These are phyloP conservation scores for Drosophila baimaii DNA, from an alignment of 1,140 invertebrate genomes.

Conservation along the genomic window DNA sequence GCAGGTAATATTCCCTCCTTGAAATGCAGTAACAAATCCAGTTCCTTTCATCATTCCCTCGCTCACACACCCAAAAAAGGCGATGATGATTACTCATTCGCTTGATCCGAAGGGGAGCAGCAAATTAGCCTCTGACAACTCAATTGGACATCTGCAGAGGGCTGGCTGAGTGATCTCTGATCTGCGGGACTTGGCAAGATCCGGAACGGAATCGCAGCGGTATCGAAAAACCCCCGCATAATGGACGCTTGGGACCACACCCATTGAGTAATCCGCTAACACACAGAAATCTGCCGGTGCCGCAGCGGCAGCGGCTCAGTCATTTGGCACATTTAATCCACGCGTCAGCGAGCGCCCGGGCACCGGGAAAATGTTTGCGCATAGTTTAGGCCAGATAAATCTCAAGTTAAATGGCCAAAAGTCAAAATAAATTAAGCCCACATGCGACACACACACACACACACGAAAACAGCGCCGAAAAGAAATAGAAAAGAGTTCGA, in stretches of 20 bases:
- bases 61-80: not conserved
- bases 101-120: slow-evolving; percentile 31
- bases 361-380: slow-evolving; percentile 67
- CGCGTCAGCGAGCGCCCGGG: slow-evolving; percentile 66
- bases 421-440: slow-evolving; percentile 83
- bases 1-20: slow-evolving; percentile 11
- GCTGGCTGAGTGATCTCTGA: not conserved
- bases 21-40: slow-evolving; percentile 9
- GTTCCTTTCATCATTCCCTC: slow-evolving; percentile 24
- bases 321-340: slow-evolving; percentile 81
- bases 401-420: slow-evolving; percentile 82
- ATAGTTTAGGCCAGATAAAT: slow-evolving; percentile 82
- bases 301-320: slow-evolving; percentile 32
- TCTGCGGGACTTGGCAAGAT: not conserved
- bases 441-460: slow-evolving; percentile 54
- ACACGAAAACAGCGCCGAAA: slow-evolving; percentile 1
- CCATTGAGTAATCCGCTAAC: slow-evolving; percentile 61
- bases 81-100: slow-evolving; percentile 42
- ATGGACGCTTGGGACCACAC: slow-evolving; percentile 58
- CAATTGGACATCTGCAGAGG: slow-evolving; percentile 64
- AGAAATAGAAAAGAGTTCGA: slow-evolving; percentile 51
- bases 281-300: slow-evolving; percentile 38
- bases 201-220: not conserved
- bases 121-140: slow-evolving; percentile 62
- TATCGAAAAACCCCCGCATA: slow-evolving; percentile 8